These are phyloP conservation scores for Muscicapa adusta DNA, from an alignment of 2,113 vertebrate species.

Conservation along the genomic window DNA sequence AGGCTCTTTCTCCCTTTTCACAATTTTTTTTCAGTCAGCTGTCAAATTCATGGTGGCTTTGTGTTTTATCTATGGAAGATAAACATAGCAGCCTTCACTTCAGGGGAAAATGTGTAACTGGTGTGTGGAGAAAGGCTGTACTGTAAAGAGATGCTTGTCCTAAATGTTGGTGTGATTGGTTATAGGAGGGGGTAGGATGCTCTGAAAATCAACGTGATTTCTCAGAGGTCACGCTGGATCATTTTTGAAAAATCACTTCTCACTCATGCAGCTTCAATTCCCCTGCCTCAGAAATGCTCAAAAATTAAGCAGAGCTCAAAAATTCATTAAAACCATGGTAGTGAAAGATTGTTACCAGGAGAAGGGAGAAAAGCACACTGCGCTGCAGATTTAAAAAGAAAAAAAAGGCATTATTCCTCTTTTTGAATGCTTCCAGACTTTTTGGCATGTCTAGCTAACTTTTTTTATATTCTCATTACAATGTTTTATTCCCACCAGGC, in stretches of 20 bases:
- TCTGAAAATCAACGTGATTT: neutral
- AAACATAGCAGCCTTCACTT: neutral
- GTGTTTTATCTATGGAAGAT: neutral
- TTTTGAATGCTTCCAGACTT: neutral
- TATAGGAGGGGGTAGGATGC: rapidly evolving
- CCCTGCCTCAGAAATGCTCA: neutral
- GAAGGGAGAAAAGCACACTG: neutral
- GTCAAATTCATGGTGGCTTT: neutral
- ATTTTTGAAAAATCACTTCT: neutral
- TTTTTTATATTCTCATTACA: neutral
- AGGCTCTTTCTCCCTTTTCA: neutral
- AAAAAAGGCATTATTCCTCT: neutral
- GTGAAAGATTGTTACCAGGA: neutral
- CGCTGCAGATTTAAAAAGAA: neutral
- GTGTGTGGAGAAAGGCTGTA: neutral
- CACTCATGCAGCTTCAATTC: neutral
- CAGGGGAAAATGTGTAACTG: neutral
- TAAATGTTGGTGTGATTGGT: neutral
- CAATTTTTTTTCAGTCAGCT: neutral
- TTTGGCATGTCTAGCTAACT: neutral
- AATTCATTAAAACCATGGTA: neutral
- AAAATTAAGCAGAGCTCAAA: neutral
- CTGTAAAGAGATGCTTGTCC: neutral
- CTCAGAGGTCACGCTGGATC: neutral
- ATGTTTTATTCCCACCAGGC: neutral